These are phyloP conservation scores for Rousettus madagascariensis DNA, from an alignment of 2,797 vertebrate genomes.

Conservation along the genomic window DNA sequence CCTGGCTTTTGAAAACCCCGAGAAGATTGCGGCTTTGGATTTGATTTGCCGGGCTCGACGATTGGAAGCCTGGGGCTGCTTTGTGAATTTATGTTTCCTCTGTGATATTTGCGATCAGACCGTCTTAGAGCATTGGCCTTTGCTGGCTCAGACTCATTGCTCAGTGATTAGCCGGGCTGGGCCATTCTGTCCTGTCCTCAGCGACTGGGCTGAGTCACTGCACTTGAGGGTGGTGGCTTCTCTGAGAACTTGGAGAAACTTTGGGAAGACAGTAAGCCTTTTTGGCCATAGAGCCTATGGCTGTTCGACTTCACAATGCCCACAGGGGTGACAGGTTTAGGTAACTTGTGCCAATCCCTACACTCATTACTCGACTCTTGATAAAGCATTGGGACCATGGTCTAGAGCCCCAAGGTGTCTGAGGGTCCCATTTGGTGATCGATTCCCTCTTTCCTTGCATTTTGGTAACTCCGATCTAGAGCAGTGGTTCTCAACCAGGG, in stretches of 20 bases:
- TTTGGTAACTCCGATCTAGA: neutral
- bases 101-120: slow-evolving; percentile 1
- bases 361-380: no score
- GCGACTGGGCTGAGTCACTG: neutral
- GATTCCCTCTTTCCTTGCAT: neutral
- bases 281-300: neutral
- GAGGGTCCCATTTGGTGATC: neutral
- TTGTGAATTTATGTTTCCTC: neutral
- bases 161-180: neutral
- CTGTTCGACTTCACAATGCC: neutral
- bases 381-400: neutral
- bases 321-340: neutral
- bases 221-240: neutral
- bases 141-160: neutral
- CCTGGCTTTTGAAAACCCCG: slow-evolving; percentile 10
- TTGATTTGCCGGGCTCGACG: slow-evolving; percentile 47
- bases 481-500: neutral
- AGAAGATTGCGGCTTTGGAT: neutral
- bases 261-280: neutral
- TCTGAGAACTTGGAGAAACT: neutral
- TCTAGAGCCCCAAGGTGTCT: neutral
- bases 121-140: neutral
- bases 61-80: neutral
- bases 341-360: neutral
- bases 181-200: neutral